These are phyloP conservation scores for Sebastes nivosus DNA, from an alignment of 2,797 vertebrate species.

Conservation along the genomic window DNA sequence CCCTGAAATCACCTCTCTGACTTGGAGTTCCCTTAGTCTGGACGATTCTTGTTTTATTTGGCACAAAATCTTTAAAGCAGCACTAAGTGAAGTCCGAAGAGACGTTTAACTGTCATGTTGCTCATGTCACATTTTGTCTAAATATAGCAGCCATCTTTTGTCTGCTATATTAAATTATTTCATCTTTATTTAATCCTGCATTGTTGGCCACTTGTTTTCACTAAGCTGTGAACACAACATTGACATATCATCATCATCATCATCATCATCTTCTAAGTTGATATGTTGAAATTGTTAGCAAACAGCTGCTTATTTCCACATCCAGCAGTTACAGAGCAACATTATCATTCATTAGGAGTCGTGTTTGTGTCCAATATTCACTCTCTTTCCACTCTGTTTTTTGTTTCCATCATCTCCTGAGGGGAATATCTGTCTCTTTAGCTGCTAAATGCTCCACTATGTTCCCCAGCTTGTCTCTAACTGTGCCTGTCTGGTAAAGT, in stretches of 20 bases:
- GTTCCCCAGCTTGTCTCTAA: neutral
- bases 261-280: neutral
- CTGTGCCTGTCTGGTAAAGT: neutral
- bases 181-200: neutral
- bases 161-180: neutral
- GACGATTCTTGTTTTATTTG: too few relatives aligned
- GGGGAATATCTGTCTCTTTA: neutral
- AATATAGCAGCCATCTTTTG: neutral
- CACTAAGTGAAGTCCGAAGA: neutral
- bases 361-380: neutral
- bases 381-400: neutral
- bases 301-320: neutral
- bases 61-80: neutral
- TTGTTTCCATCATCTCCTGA: neutral
- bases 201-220: neutral
- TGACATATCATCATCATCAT: neutral
- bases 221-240: neutral
- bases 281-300: neutral
- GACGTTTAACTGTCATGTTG: neutral
- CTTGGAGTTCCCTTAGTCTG: neutral
- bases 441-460: neutral
- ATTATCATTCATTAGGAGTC: neutral
- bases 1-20: neutral
- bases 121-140: neutral
- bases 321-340: neutral